Evolutionary conservation across 2,888 invertebrate species (phyloP), one percentile per base, ranked within the genome.

Genomic region (Lepidochitona cinerea): DNA sequence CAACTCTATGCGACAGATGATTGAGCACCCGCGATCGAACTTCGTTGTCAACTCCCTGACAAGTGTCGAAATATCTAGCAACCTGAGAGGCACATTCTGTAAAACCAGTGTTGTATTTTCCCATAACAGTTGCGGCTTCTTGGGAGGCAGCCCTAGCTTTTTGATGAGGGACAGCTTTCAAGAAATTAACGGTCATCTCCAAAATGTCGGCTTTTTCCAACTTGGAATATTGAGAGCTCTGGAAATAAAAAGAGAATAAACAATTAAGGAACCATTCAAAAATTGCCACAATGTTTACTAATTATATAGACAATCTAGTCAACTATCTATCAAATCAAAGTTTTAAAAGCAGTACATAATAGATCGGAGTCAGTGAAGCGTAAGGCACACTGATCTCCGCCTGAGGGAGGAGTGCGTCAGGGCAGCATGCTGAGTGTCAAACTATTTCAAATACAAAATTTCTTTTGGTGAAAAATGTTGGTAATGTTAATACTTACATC

Each of bases 131-230:
- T 18, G 14, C 18, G 37, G 18, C 37, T 7, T 66, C 66, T 3
- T 35, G 37, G 1, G 18, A 35, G 3, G 35, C 66, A 2, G 36
- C 66, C n/a, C 29, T 18, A 14, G 35, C 37, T 23, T 35, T 37
- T 26, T 66, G 66, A 3, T 66, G 66, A 36, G 35, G 66, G 12
- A 66, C 66, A n/a, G 35, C 35, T 37, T 66, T 81, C 26, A 89
- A 77, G 72, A 89, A 85, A 68, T 85, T 85, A n/a, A 90, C 90
- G 6, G 90, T 89, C 88, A 89, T 86, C 70, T 90, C 89, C 67
- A 90, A 74, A 29, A 90, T 89, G 75, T 90, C 90, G 0, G 89
- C 90, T 68, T 90, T 90, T 81, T 90, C 90, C 71, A 90, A 79
- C 77, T 89, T 89, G 4, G 87, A 87, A 75, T 87, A 88, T 66